phyloP scores from a whole-genome alignment of 2,113 vertebrate genomes.

The Halcyon senegalensis region DNA sequence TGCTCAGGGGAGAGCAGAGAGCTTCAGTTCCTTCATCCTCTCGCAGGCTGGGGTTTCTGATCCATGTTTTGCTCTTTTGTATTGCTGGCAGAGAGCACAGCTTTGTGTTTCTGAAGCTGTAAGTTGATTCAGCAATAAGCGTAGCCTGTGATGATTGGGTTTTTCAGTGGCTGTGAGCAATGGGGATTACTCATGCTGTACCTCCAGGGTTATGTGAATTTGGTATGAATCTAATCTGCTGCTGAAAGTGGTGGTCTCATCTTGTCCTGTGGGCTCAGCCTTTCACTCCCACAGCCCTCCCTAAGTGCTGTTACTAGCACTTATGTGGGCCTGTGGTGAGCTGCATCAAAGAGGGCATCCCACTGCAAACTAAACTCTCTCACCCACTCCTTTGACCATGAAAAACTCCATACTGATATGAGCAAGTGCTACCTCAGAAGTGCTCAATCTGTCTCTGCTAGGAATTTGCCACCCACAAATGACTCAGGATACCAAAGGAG shows the following conservation, averaged over 20 bases:
- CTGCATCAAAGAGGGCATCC: conserved; percentile 18
- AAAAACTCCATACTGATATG: not conserved
- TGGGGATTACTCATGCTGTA: not conserved
- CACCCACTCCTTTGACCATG: not conserved
- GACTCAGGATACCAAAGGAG: not conserved
- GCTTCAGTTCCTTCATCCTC: not conserved
- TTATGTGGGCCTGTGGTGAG: conserved; percentile 1
- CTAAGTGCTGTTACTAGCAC: not conserved
- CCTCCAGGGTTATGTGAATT: not conserved
- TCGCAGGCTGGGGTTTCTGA: not conserved
- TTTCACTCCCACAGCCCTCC: not conserved
- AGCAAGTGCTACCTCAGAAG: not conserved
- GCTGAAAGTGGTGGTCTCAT: conserved; percentile 9
- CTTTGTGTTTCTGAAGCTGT: not conserved
- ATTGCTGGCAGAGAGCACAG: not conserved
- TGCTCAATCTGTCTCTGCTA: not conserved
- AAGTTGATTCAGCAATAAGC: not conserved
- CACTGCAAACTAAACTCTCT: not conserved
- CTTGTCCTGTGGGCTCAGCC: not conserved
- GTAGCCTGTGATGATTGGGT: not conserved
- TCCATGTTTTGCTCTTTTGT: not conserved
- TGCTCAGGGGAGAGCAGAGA: not conserved
- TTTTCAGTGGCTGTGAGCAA: not conserved
- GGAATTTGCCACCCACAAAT: not conserved
- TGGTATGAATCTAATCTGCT: conserved; percentile 5